Conservation (phyloP, 2,797 vertebrate genomes). For the Rhincodon typus region DNA sequence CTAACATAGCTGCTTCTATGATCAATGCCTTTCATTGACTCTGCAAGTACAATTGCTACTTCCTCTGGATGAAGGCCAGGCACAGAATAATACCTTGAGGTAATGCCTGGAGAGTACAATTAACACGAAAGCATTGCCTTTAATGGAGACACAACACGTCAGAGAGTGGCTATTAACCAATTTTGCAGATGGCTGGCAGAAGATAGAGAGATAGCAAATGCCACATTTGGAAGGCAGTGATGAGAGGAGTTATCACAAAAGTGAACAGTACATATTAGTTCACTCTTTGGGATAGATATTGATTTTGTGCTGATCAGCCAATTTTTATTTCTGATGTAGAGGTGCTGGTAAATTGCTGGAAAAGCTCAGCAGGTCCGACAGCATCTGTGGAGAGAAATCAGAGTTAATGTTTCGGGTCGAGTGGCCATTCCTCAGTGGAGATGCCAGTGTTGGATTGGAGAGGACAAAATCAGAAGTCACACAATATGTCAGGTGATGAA, state of each 20-base stretch:
- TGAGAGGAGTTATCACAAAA: neutral
- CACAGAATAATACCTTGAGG: neutral
- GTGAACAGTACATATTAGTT: neutral
- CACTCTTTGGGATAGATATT: neutral
- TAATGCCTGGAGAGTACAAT: neutral
- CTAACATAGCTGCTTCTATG: neutral
- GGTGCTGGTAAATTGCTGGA: no score
- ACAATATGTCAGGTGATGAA: no score
- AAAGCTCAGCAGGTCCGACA: no score
- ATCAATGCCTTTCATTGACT: neutral
- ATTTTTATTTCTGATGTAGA: no score
- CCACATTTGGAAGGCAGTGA: neutral
- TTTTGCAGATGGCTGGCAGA: neutral
- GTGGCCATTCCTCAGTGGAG: no score
- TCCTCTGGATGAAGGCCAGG: neutral
- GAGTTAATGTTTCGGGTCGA: no score
- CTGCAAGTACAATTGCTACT: neutral
- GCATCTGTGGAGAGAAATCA: no score
- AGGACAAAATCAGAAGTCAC: no score
- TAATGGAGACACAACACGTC: neutral
- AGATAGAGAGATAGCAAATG: neutral
- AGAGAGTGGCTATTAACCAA: neutral
- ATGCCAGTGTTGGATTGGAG: no score
- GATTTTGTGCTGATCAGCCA: neutral
- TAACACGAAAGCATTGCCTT: neutral